phyloP scores from a whole-genome alignment of 2,888 invertebrate species.

The Ellobium chinense region DNA sequence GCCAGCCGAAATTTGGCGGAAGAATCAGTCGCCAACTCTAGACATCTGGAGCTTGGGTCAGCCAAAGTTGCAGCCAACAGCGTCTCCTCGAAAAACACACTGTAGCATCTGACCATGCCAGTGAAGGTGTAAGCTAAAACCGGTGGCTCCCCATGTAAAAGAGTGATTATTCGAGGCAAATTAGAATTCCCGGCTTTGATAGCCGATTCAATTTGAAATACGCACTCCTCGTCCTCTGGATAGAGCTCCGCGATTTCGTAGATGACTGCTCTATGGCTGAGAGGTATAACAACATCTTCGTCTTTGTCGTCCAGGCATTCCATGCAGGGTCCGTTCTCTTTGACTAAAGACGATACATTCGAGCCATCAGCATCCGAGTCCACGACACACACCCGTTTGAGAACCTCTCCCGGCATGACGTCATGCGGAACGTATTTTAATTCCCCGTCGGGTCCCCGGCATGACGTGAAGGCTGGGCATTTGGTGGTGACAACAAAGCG shows the following conservation, averaged over 20 bases:
- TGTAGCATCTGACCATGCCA: slow-evolving; percentile 53
- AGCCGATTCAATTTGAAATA: background rate
- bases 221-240: background rate
- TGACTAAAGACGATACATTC: background rate
- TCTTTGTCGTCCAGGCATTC: slow-evolving; percentile 59
- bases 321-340: slow-evolving; percentile 34
- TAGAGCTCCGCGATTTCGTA: slow-evolving; percentile 54
- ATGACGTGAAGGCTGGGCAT: slow-evolving; percentile 49
- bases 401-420: slow-evolving; percentile 51
- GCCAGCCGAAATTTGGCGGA: slow-evolving; percentile 56
- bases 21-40: slow-evolving; percentile 59
- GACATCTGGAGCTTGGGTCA: slow-evolving; percentile 47
- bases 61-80: slow-evolving; percentile 58
- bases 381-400: slow-evolving; percentile 48
- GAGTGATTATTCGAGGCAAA: slow-evolving; percentile 55
- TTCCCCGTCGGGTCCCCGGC: slow-evolving; percentile 13
- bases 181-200: slow-evolving; percentile 42
- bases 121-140: slow-evolving; percentile 55
- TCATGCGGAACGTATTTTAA: slow-evolving; percentile 44
- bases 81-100: slow-evolving; percentile 57
- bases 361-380: slow-evolving; percentile 26
- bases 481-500: slow-evolving; percentile 52
- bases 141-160: slow-evolving; percentile 60
- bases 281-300: slow-evolving; percentile 55
- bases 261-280: slow-evolving; percentile 51